Conservation (phyloP, 2,888 invertebrate species). For the Himalopsyche kuldschensis region DNA sequence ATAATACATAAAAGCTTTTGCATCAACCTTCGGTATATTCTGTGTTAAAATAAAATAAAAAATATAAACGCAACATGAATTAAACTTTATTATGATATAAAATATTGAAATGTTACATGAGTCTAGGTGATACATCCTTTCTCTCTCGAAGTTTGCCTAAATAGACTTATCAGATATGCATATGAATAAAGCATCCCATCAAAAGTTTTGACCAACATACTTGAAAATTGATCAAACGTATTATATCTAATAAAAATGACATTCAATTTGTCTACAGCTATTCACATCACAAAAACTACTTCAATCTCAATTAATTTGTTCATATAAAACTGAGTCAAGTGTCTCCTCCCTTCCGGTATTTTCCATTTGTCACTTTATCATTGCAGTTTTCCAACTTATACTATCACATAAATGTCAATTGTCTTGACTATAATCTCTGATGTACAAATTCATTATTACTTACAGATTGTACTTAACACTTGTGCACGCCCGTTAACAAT, state of each 20-base stretch:
- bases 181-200: conserved; percentile 23
- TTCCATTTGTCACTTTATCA: not conserved
- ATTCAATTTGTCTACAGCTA: conserved; percentile 19
- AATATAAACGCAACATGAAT: conserved; percentile 33
- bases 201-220: not conserved
- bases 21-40: no score
- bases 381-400: not conserved
- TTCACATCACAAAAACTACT: conserved; percentile 24
- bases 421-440: conserved; percentile 6
- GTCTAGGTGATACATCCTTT: not conserved
- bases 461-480: conserved; percentile 15
- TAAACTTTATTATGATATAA: conserved; percentile 39
- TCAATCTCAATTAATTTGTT: not conserved
- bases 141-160: not conserved
- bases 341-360: not conserved
- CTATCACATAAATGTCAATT: conserved; percentile 14
- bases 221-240: not conserved
- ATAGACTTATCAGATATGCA: conserved; percentile 21
- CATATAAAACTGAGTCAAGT: not conserved
- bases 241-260: conserved; percentile 2
- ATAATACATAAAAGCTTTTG: not conserved
- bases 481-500: not conserved
- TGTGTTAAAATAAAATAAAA: conserved; percentile 14
- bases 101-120: conserved; percentile 15
- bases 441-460: not conserved